Evolutionary conservation across 1,140 invertebrate genomes (phyloP).

Genomic region (Hermatobates lingyangjiaoensis): DNA sequence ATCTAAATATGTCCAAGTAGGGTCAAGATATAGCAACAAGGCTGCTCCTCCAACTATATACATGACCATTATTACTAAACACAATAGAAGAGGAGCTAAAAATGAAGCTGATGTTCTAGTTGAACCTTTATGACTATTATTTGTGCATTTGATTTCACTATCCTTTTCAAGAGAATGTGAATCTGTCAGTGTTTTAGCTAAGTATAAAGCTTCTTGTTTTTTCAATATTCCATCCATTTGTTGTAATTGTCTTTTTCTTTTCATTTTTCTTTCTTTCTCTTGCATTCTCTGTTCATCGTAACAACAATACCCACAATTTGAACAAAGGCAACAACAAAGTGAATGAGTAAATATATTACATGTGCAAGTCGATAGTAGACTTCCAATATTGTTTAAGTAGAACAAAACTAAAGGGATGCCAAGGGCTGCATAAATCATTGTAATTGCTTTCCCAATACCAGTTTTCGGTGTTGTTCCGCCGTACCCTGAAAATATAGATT

Average conservation of each 20-base stretch:
- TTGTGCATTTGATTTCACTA: constrained; percentile 25
- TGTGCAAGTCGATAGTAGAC: constrained; percentile 63
- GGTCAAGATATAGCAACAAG: constrained; percentile 65
- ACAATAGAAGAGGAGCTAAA: constrained; percentile 52
- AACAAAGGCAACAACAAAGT: constrained; percentile 61
- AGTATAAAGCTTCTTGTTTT: too few relatives aligned
- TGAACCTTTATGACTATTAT: constrained; percentile 42
- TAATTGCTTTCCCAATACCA: constrained; percentile 59
- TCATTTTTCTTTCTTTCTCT: constrained; percentile 55
- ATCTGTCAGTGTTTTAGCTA: too few relatives aligned
- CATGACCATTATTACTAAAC: constrained; percentile 55
- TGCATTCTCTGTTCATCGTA: constrained; percentile 62
- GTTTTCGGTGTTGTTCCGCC: constrained; percentile 64
- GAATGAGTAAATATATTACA: constrained; percentile 69
- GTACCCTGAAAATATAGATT: constrained; percentile 43
- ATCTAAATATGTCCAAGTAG: constrained; percentile 47
- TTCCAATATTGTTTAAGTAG: constrained; percentile 65
- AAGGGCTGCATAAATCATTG: constrained; percentile 71
- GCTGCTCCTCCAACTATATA: constrained; percentile 77
- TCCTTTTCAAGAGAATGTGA: too few relatives aligned
- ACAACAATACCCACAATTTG: constrained; percentile 67
- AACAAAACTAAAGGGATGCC: constrained; percentile 82
- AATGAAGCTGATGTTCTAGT: too few relatives aligned
- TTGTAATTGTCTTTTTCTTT: constrained; percentile 49
- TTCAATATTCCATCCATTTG: too few relatives aligned